phyloP scores from a whole-genome alignment of 2,113 vertebrate genomes.

The Clupea harengus region DNA sequence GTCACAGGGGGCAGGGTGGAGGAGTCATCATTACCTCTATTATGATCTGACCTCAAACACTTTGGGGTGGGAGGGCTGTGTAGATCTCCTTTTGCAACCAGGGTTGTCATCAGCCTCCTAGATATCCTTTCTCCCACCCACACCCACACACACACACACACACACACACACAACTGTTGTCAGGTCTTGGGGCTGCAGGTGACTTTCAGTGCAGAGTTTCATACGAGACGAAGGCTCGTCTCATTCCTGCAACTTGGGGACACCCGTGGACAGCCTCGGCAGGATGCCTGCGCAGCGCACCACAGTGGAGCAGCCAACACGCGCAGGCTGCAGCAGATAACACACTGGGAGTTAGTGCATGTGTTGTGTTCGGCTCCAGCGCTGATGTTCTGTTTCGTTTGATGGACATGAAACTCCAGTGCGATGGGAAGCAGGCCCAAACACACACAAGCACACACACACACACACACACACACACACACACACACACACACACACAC shows the following conservation, averaged over 20 bases:
- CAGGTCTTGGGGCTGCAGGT: not conserved
- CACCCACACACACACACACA: not conserved
- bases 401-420: slow-evolving; percentile 1
- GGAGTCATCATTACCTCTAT: slow-evolving; percentile 47
- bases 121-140: slow-evolving; percentile 21
- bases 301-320: not conserved
- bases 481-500: not conserved
- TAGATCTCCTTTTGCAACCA: not conserved
- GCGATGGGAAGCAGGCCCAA: not conserved
- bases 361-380: not conserved
- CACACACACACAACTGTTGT: not conserved
- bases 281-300: not conserved
- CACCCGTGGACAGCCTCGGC: not conserved
- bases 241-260: not conserved
- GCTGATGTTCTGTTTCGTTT: not conserved
- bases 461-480: slow-evolving; percentile 12
- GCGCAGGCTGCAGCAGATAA: not conserved
- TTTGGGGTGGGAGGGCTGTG: slow-evolving; percentile 36
- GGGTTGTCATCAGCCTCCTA: not conserved
- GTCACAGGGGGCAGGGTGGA: slow-evolving; percentile 31
- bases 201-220: not conserved
- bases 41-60: slow-evolving; percentile 33
- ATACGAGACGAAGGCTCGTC: not conserved
- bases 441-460: not conserved
- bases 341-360: not conserved